Percentiles rank a stretch among this genome's conserved stretches.
Conservation (phyloP, 2,888 invertebrate genomes). For the Synanthedon myopaeformis region DNA sequence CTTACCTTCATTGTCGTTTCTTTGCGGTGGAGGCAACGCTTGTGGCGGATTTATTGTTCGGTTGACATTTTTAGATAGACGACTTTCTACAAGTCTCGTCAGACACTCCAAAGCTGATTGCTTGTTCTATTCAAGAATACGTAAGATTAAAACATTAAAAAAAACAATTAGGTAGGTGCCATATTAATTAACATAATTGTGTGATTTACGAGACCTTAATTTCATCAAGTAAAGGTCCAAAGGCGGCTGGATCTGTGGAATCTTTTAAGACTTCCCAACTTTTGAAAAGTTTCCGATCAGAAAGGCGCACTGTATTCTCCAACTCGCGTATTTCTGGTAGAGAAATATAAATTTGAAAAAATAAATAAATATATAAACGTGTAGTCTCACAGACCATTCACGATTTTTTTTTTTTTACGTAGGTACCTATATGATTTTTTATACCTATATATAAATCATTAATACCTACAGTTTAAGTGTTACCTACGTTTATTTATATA, state of each 20-base stretch:
- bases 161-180: not conserved
- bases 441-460: too few relatives aligned
- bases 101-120: slow-evolving; percentile 49
- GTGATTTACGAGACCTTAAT: slow-evolving; percentile 27
- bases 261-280: slow-evolving; percentile 54
- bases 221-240: slow-evolving; percentile 48
- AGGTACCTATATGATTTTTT: too few relatives aligned
- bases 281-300: slow-evolving; percentile 53
- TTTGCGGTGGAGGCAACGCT: slow-evolving; percentile 25
- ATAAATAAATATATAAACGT: not conserved
- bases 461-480: too few relatives aligned
- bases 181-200: not conserved
- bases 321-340: slow-evolving; percentile 46
- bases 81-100: slow-evolving; percentile 38
- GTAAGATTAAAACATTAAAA: not conserved
- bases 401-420: too few relatives aligned
- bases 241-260: slow-evolving; percentile 34
- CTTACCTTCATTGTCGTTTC: slow-evolving; percentile 27
- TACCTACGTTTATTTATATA: too few relatives aligned
- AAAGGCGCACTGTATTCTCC: slow-evolving; percentile 45
- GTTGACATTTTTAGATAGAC: slow-evolving; percentile 22
- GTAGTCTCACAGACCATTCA: too few relatives aligned
- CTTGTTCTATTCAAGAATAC: slow-evolving; percentile 29
- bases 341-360: not conserved
- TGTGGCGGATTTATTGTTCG: slow-evolving; percentile 19